phyloP scores from a whole-genome alignment of 2,113 vertebrate genomes.

The Microcebus ravelobensis region DNA sequence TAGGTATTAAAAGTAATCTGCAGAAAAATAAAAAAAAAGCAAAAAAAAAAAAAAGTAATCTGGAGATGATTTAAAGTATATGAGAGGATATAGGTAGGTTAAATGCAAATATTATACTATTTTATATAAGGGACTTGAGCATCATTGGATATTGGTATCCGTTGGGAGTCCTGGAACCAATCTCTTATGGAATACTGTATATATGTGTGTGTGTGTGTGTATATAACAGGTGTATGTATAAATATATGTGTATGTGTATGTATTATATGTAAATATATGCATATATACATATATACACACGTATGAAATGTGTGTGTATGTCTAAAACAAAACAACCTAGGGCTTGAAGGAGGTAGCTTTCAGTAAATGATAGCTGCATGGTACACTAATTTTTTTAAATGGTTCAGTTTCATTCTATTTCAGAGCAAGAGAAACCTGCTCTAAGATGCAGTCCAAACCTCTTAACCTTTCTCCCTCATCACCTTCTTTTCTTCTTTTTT shows the following conservation, averaged over 20 bases:
- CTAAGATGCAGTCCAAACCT: neutral
- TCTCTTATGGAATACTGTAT: neutral
- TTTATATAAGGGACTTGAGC: neutral
- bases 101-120: neutral
- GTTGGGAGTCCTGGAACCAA: neutral
- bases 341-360: slow-evolving; percentile 20
- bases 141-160: neutral
- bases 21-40: too few relatives aligned
- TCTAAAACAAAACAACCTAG: neutral
- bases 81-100: neutral
- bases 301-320: neutral
- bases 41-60: neutral
- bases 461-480: neutral
- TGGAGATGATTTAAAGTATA: neutral
- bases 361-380: neutral
- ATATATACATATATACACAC: neutral
- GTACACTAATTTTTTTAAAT: neutral
- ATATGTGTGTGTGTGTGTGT: neutral
- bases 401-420: slow-evolving; percentile 30
- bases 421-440: slow-evolving; percentile 27
- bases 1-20: neutral
- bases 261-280: neutral
- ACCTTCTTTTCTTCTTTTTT: neutral
- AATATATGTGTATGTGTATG: neutral
- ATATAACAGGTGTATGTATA: neutral